phyloP scores from a whole-genome alignment of 2,888 invertebrate genomes.

The Laothoe populi region DNA sequence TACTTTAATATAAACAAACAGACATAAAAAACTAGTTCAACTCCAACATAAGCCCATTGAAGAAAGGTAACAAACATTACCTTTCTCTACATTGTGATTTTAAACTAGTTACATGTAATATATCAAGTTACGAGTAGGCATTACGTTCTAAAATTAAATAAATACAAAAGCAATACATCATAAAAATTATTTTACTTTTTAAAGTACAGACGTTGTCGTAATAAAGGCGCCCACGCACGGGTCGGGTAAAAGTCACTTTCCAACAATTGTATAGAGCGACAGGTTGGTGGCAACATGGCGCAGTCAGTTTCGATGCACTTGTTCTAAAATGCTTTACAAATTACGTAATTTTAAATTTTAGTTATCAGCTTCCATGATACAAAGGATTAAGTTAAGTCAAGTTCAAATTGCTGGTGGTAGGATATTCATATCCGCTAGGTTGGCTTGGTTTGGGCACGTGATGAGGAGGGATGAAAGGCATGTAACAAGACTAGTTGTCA shows the following conservation, averaged over 20 bases:
- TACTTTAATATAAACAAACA: background rate
- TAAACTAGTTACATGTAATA: slow-evolving; percentile 29
- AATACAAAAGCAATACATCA: slow-evolving; percentile 59
- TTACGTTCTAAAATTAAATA: slow-evolving; percentile 50
- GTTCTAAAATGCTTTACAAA: slow-evolving; percentile 24
- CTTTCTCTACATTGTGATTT: slow-evolving; percentile 22
- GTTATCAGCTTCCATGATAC: no score
- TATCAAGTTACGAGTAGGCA: slow-evolving; percentile 40
- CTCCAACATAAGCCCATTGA: slow-evolving; percentile 5
- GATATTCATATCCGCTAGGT: no score
- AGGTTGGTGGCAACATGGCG: slow-evolving; percentile 59
- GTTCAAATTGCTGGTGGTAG: no score
- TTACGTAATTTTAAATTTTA: slow-evolving; percentile 10
- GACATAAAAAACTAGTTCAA: slow-evolving; percentile 27
- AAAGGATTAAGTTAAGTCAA: no score
- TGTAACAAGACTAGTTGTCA: no score
- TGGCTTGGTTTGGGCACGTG: no score
- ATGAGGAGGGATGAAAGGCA: no score
- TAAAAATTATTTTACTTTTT: slow-evolving; percentile 57
- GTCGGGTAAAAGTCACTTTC: slow-evolving; percentile 71
- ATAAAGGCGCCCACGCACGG: slow-evolving; percentile 71
- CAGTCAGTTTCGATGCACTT: slow-evolving; percentile 15
- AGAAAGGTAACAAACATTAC: slow-evolving; percentile 7
- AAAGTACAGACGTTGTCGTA: slow-evolving; percentile 60
- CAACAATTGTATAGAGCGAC: slow-evolving; percentile 66